phyloP scores from a whole-genome alignment of 2,113 vertebrate genomes.

The Himantopus leucocephalus region DNA sequence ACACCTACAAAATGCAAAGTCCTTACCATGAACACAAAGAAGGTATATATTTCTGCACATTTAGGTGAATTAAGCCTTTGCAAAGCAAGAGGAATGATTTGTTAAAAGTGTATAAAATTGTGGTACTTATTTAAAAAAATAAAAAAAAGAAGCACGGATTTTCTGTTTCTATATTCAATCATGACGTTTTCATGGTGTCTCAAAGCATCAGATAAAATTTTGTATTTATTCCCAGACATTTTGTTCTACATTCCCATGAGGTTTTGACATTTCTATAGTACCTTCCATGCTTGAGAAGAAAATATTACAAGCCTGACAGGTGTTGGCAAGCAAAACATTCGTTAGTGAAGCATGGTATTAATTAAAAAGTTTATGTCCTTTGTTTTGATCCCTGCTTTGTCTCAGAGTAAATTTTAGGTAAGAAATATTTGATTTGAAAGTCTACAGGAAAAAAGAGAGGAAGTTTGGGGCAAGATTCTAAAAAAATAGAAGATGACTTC shows the following conservation, averaged over 20 bases:
- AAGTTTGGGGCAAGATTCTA: slow-evolving; percentile 41
- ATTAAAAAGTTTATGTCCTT: slow-evolving; percentile 49
- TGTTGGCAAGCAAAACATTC: slow-evolving; percentile 66
- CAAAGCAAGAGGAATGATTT: not conserved
- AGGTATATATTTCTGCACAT: not conserved
- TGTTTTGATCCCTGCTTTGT: slow-evolving; percentile 52
- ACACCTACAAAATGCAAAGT: not conserved
- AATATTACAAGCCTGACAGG: slow-evolving; percentile 64
- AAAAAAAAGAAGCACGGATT: not conserved
- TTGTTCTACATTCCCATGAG: slow-evolving; percentile 30
- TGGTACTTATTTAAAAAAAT: not conserved
- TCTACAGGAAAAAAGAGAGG: not conserved
- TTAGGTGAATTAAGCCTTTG: not conserved
- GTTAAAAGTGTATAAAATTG: not conserved
- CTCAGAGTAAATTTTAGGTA: slow-evolving; percentile 64
- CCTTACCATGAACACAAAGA: not conserved
- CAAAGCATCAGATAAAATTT: slow-evolving; percentile 28
- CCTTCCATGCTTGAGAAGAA: slow-evolving; percentile 52
- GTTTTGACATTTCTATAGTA: slow-evolving; percentile 66
- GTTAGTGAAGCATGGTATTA: slow-evolving; percentile 64
- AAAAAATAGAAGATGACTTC: not conserved
- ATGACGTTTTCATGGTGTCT: not conserved
- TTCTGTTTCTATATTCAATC: not conserved
- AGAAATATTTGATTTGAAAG: slow-evolving; percentile 36
- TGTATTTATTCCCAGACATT: slow-evolving; percentile 46